Percentiles rank a stretch among this genome's conserved stretches.
These are phyloP conservation scores for Actinemys pallida DNA, from an alignment of 2,113 vertebrate genomes.

Conservation along the genomic window DNA sequence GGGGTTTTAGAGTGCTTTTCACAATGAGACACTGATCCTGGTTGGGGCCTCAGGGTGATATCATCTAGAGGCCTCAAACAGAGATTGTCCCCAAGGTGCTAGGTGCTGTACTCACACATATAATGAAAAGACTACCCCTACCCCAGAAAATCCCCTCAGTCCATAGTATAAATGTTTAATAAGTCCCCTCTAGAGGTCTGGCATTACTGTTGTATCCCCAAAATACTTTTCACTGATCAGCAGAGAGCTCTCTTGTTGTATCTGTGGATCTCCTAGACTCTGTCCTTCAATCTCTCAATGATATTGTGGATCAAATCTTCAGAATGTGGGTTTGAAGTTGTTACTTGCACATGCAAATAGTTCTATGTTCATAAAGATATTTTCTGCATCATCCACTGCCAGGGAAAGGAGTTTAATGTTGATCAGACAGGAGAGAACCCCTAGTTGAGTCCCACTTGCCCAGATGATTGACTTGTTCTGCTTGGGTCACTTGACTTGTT, in stretches of 20 bases:
- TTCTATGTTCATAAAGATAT: too few relatives aligned
- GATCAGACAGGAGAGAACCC: fast-evolving
- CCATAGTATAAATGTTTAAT: constrained; percentile 20
- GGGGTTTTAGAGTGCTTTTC: not conserved
- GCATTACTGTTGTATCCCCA: not conserved
- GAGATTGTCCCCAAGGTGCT: not conserved
- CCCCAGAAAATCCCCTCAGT: not conserved
- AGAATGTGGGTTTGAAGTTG: not conserved
- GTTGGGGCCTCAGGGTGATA: fast-evolving
- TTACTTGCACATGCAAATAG: not conserved
- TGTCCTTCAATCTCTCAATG: not conserved
- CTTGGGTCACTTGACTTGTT: not conserved
- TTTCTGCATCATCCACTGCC: not conserved
- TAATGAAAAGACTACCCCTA: not conserved
- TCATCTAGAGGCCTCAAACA: too few relatives aligned
- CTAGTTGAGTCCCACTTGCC: not conserved
- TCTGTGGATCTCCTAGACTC: not conserved
- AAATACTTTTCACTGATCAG: constrained; percentile 39
- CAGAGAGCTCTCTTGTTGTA: not conserved
- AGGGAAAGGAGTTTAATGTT: not conserved
- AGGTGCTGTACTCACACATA: not conserved
- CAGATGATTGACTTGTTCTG: not conserved
- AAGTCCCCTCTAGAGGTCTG: not conserved
- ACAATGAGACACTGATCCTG: fast-evolving
- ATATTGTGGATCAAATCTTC: not conserved